Conservation (phyloP, 2,797 vertebrate species). For the Cryptoprocta ferox region DNA sequence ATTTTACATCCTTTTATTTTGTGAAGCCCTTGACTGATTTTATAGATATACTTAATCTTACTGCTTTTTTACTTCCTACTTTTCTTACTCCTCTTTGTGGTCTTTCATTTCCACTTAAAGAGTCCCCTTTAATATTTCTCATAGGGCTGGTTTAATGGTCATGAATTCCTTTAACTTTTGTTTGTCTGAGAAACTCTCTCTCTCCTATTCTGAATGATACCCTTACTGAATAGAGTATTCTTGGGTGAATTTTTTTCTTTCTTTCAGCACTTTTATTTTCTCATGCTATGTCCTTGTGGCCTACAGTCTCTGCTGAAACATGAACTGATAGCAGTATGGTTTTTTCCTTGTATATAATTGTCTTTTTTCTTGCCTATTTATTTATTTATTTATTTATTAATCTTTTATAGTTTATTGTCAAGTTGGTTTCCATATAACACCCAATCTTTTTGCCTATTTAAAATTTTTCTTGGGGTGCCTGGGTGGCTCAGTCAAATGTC, state of each 20-base stretch:
- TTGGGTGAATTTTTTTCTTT: not conserved
- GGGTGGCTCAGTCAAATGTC: too few relatives aligned
- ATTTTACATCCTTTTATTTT: not conserved
- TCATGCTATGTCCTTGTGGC: not conserved
- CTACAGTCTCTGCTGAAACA: not conserved
- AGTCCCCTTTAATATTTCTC: not conserved
- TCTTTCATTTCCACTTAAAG: not conserved
- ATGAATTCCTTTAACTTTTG: not conserved
- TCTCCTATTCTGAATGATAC: not conserved
- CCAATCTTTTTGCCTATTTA: too few relatives aligned
- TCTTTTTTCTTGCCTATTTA: not conserved
- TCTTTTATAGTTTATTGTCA: too few relatives aligned
- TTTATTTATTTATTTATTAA: too few relatives aligned
- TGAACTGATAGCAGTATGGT: not conserved
- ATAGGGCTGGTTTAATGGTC: not conserved
- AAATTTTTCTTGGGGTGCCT: too few relatives aligned
- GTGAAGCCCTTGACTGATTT: not conserved
- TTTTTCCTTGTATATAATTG: not conserved
- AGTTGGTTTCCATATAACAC: too few relatives aligned
- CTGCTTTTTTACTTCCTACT: not conserved
- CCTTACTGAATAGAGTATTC: not conserved
- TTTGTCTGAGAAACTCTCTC: not conserved
- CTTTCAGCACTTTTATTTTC: not conserved
- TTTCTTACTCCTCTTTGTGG: not conserved
- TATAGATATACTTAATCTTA: not conserved